These are phyloP conservation scores for Canis aureus DNA, from an alignment of 2,113 vertebrate species.

Conservation along the genomic window DNA sequence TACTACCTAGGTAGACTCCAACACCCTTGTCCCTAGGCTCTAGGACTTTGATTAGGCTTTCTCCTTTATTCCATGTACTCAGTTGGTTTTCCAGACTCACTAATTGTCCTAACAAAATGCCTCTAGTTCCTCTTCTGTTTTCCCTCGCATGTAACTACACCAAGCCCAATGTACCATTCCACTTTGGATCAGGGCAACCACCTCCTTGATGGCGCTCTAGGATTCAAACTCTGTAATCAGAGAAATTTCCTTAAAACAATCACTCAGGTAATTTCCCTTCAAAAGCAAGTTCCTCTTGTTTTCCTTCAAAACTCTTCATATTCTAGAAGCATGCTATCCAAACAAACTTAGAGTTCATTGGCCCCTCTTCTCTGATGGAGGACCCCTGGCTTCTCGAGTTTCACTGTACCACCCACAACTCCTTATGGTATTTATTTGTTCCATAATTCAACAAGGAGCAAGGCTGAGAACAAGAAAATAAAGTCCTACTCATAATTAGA, in stretches of 20 bases:
- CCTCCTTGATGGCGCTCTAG: too few relatives aligned
- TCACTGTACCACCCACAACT: neutral
- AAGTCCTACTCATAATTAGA: neutral
- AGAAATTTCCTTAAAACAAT: neutral
- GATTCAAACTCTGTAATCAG: neutral
- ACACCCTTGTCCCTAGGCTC: neutral
- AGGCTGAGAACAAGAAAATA: neutral
- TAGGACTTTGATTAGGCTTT: neutral
- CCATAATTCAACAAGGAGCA: neutral
- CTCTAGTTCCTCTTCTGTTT: neutral
- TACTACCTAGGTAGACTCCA: neutral
- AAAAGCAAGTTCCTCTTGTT: constrained; percentile 11
- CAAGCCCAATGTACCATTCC: neutral
- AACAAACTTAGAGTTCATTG: neutral
- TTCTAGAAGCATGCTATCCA: neutral
- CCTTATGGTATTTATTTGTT: neutral
- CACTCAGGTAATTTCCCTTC: neutral
- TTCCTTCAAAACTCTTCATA: neutral
- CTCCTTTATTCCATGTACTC: neutral
- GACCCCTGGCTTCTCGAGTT: neutral
- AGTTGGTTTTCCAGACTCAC: neutral
- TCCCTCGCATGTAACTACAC: neutral
- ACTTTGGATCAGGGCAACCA: neutral
- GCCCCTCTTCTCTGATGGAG: neutral
- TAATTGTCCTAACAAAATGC: neutral